Base-by-base conservation (phyloP, 2,888 invertebrate genomes). In the Azorinus chamasolen region DNA sequence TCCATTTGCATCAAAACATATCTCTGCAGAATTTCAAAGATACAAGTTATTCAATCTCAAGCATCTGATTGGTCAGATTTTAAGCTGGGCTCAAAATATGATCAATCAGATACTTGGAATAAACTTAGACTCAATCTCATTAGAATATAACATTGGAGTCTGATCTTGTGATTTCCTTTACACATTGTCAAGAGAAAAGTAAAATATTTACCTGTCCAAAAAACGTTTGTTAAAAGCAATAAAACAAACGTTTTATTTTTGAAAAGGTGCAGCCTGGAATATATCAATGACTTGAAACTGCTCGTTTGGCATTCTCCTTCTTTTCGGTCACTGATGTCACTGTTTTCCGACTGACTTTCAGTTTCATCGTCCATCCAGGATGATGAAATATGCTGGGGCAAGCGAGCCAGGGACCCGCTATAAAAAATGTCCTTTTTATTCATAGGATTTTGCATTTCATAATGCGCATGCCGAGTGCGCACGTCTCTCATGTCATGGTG, bases 401-500 rank as follows among this genome's bases (percentile, higher is more conserved):
- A n/a, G 4, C 65, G 48, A 51, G 94, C 93, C 27, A 96, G 93
- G 87, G 95, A 96, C 83, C 97, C 97, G 91, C 97, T 96, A 92
- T 98, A 98, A 87, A 98, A 95, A 10, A 97, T 96, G 92, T 99
- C 98, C 63, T 96, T 96, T 69, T 97, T 95, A 88, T 96, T 95
- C 95, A 98, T 96, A 18, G 97, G 96, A 1, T 97, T 74, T 20
- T 77, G 64, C 4, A 76, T 64, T 27, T 70, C 50, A 45, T 57
- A 54, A 14, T 25, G 48, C 6, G 37, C 24, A 20, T 39, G 25
- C 18, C 25, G n/a, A 12, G 24, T 20, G 32, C 51, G 32, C 1
- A 61, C 39, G 24, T 64, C 61, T 12, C 32, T 51, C 1, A 68
- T 51, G 43, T 75, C 72, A n/a, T 50, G 39, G 12, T 79, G 79